phyloP scores from a whole-genome alignment of 1,140 invertebrate genomes.

The Drosophila jambulina region DNA sequence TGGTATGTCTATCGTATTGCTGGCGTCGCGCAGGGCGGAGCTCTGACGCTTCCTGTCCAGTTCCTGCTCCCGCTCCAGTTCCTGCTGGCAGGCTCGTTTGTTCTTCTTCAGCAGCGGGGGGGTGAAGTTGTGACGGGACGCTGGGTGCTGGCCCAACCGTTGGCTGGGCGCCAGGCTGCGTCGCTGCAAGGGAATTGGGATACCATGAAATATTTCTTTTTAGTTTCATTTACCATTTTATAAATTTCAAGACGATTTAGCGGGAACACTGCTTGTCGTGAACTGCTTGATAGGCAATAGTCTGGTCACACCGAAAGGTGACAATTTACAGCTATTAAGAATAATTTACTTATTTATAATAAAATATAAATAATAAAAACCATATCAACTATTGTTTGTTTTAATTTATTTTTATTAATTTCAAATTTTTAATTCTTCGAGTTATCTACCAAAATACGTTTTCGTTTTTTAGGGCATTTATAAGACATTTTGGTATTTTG shows the following conservation, averaged over 20 bases:
- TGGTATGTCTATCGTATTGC: slow-evolving; percentile 32
- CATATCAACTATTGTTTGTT: too few relatives aligned
- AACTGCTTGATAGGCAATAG: neutral
- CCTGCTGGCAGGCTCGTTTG: slow-evolving; percentile 68
- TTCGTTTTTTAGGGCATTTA: neutral
- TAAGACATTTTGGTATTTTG: neutral
- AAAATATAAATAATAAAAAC: neutral
- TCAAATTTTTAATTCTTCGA: neutral
- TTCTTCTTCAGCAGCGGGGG: slow-evolving; percentile 75
- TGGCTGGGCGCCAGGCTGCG: slow-evolving; percentile 81
- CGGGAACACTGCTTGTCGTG: slow-evolving; percentile 19
- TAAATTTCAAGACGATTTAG: slow-evolving; percentile 5
- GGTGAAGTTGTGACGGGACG: slow-evolving; percentile 55
- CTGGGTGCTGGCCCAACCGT: slow-evolving; percentile 38
- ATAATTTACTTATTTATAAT: neutral
- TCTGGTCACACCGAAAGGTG: neutral
- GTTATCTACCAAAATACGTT: neutral
- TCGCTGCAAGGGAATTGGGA: slow-evolving; percentile 34
- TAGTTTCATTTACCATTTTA: slow-evolving; percentile 53
- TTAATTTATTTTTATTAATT: neutral
- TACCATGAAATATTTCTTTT: neutral
- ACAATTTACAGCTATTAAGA: neutral
- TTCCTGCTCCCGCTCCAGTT: slow-evolving; percentile 57
- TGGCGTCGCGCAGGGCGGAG: slow-evolving; percentile 33
- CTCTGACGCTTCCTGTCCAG: slow-evolving; percentile 36